Evolutionary conservation across 2,113 vertebrate species (phyloP).

Genomic region (Fulica atra): DNA sequence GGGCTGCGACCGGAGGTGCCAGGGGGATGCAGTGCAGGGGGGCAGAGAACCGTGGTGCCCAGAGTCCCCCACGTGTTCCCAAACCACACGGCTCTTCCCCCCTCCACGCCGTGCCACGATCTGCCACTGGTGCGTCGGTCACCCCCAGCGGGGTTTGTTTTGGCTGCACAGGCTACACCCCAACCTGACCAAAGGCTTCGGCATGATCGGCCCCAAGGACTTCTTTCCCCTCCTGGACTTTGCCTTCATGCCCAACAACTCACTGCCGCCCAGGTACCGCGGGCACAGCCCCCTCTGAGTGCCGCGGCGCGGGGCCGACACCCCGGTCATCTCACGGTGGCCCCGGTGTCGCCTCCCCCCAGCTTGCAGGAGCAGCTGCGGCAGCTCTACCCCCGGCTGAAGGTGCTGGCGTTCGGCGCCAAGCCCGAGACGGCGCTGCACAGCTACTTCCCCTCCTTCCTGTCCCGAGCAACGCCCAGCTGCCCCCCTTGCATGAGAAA

Average conservation of each 20-base stretch:
- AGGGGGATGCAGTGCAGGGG: too few species aligned
- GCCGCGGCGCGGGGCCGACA: rapidly evolving
- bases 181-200: conserved; percentile 94
- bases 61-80: rapidly evolving
- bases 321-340: rapidly evolving
- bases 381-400: conserved; percentile 89
- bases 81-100: too few species aligned
- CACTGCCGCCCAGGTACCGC: conserved; percentile 83
- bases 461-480: conserved; percentile 86
- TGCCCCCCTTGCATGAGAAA: conserved; percentile 88
- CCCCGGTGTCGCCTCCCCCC: not conserved
- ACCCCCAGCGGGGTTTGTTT: rapidly evolving
- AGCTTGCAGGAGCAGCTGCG: conserved; percentile 94
- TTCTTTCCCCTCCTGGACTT: conserved; percentile 97
- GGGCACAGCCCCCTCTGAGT: too few species aligned
- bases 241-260: conserved; percentile 96
- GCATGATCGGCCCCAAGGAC: conserved; percentile 94
- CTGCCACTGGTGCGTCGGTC: rapidly evolving
- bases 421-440: conserved; percentile 87
- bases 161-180: conserved; percentile 82
- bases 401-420: conserved; percentile 89
- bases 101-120: rapidly evolving
- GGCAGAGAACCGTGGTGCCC: not conserved
- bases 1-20: too few species aligned
- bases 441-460: conserved; percentile 94